Evolutionary conservation across 35 echinoderm and acorn worm species (phyloP), one percentile per base, ranked within the genome.

Genomic region (Lytechinus variegatus): DNA sequence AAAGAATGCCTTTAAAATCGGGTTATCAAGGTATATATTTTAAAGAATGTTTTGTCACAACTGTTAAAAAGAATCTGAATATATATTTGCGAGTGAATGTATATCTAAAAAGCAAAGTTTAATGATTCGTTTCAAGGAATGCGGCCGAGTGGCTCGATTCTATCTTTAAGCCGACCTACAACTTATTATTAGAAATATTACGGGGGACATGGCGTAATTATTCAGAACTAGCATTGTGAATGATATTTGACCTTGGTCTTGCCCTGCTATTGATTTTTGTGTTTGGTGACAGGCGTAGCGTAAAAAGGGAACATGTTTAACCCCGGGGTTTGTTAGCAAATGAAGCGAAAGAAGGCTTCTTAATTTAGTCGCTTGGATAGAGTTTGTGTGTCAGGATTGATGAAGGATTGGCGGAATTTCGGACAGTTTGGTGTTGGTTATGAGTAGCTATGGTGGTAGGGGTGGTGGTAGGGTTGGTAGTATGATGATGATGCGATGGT

Each of bases 181-280:
- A 79, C 66, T 1, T 79, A 16, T 79, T 79, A 16, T 24, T 7
- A 79, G 24, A 24, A 79, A 79, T 11, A 9, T 0, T 9, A 9
- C 0, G 4, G 66, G 19, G n/a, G 66, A 79, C 19, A 79, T n/a
- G 66, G 16, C 4, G 19, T 79, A 24, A 79, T 79, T 79, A 79
- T 79, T 79, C 66, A 79, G 16, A 79, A 16, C 4, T 24, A 8
- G 16, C 66, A 19, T 79, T 79, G 66, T 79, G 66, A 79, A 79
- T 79, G 66, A 79, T 79, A 79, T 79, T 79, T 79, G 66, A 79
- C 66, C 66, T 79, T 79, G 66, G 66, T 27, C 19, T 79, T 79
- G 66, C 4, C 66, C 21, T n/a, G 66, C 19, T 24, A 79, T 79
- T 79, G 66, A 79, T 79, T 79, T 79, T 71, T 44, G 2, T 58